phyloP scores from a whole-genome alignment of 2,888 invertebrate species.

The Atrina japonica region DNA sequence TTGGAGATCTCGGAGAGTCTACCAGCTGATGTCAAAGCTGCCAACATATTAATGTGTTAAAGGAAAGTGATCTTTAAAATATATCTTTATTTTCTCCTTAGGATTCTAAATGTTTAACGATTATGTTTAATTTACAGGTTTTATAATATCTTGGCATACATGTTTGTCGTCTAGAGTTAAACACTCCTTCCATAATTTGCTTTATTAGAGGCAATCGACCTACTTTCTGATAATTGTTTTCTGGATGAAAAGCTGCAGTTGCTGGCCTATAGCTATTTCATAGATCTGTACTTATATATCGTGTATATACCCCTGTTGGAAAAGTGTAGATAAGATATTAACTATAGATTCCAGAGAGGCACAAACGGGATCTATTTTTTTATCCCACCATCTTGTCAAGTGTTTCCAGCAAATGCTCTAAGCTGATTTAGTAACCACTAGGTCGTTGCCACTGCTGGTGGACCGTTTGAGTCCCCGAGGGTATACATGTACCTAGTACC shows the following conservation, averaged over 20 bases:
- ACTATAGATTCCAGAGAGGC: constrained; percentile 11
- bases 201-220: constrained; percentile 3
- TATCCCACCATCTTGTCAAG: constrained; percentile 1
- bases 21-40: constrained; percentile 12
- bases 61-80: constrained; percentile 6
- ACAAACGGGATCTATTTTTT: constrained; percentile 21
- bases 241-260: constrained; percentile 10
- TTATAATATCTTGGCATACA: constrained; percentile 18
- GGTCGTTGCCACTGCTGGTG: too few relatives aligned
- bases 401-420: constrained; percentile 28
- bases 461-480: too few relatives aligned
- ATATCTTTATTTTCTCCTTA: constrained; percentile 1
- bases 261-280: constrained; percentile 12
- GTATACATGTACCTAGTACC: too few relatives aligned
- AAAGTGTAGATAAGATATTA: constrained; percentile 10
- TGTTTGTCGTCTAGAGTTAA: not conserved
- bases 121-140: constrained; percentile 14
- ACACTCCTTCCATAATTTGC: constrained; percentile 13
- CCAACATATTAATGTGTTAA: not conserved
- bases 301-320: not conserved
- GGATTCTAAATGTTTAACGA: constrained; percentile 7
- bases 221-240: not conserved
- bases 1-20: constrained; percentile 22
- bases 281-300: not conserved
- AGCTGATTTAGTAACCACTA: too few relatives aligned